A percentile compares a stretch with the other conserved stretches of the same genome.
Conservation (phyloP, 2,888 invertebrate genomes). For the Mimachlamys varia region DNA sequence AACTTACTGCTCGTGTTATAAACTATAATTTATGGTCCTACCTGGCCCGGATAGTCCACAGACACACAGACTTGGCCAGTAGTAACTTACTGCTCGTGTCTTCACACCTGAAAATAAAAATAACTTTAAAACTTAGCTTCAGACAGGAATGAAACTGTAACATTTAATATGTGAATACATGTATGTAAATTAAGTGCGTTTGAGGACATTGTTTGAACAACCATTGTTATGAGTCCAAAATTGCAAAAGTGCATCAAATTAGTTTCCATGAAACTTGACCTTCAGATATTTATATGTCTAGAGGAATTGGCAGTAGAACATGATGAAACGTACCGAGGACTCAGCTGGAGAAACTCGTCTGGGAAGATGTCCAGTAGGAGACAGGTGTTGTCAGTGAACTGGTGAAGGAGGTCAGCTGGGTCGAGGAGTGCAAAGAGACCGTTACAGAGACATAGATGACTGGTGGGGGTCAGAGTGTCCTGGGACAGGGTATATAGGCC, state of each 20-base stretch:
- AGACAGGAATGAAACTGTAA: too few relatives aligned
- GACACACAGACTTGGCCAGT: conserved; percentile 63
- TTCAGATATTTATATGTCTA: too few relatives aligned
- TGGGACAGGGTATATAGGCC: conserved; percentile 46
- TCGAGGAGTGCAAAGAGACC: conserved; percentile 65
- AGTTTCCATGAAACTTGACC: too few relatives aligned
- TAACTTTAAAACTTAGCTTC: not conserved
- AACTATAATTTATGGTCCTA: conserved; percentile 53
- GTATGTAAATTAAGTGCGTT: too few relatives aligned
- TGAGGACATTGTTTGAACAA: too few relatives aligned
- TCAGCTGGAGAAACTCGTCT: conserved; percentile 54
- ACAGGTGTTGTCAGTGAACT: conserved; percentile 46
- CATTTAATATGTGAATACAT: too few relatives aligned
- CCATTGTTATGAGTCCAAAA: too few relatives aligned
- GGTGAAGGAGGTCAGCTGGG: conserved; percentile 52
- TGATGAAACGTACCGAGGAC: conserved; percentile 37
- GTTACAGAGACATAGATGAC: conserved; percentile 64
- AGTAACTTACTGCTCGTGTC: conserved; percentile 69
- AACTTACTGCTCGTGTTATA: too few relatives aligned
- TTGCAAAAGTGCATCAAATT: too few relatives aligned
- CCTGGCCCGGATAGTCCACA: conserved; percentile 68
- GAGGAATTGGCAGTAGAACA: not conserved
- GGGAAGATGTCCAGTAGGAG: conserved; percentile 58
- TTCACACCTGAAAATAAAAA: conserved; percentile 56
- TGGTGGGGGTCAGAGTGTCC: conserved; percentile 53